Percentiles rank a stretch among this genome's conserved stretches.
phyloP scores from a whole-genome alignment of 2,113 vertebrate species.

The Ploceus nigricollis region DNA sequence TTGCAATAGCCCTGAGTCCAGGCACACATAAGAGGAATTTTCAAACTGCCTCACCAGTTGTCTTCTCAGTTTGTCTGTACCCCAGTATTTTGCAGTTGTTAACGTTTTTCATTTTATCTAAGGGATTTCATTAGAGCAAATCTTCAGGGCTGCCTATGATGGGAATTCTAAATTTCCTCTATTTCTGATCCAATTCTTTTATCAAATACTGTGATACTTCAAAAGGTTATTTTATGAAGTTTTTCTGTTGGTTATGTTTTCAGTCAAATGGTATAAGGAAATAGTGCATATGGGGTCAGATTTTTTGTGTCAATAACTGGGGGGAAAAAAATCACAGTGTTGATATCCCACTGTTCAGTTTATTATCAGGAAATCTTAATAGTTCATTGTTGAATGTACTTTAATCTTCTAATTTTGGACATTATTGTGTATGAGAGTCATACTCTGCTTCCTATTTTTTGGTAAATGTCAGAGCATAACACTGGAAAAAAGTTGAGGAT shows the following conservation, averaged over 20 bases:
- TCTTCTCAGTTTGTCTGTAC: not conserved
- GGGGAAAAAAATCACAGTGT: not conserved
- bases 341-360: not conserved
- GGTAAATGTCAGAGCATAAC: not conserved
- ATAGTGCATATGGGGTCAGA: not conserved
- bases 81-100: not conserved
- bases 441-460: not conserved
- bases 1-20: not conserved
- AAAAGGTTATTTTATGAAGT: not conserved
- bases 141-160: not conserved
- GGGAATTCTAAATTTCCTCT: not conserved
- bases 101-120: not conserved
- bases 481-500: not conserved
- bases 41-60: not conserved
- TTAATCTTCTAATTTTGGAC: not conserved
- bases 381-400: not conserved
- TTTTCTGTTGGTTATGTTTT: not conserved
- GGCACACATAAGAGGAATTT: not conserved
- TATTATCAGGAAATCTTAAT: not conserved
- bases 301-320: not conserved
- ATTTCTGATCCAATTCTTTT: not conserved
- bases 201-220: not conserved
- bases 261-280: not conserved
- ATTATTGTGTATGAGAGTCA: not conserved
- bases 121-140: not conserved